These are phyloP conservation scores for Cavia aperea DNA, from an alignment of 2,113 vertebrate species.

Conservation along the genomic window DNA sequence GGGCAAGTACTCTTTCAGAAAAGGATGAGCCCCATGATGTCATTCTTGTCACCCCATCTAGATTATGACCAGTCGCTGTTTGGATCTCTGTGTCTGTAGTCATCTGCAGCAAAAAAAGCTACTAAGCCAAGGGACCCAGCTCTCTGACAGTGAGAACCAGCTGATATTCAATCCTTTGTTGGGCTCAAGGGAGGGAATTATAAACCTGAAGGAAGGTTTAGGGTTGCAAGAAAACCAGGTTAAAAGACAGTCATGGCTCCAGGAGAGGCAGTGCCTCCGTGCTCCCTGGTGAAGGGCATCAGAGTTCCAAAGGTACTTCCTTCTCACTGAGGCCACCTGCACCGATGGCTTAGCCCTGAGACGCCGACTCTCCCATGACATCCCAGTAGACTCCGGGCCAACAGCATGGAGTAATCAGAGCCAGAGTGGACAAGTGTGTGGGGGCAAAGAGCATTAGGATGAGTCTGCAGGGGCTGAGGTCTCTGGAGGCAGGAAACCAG, in stretches of 20 bases:
- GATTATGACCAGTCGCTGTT: not conserved
- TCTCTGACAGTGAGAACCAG: not conserved
- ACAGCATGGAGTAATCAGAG: not conserved
- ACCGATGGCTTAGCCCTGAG: not conserved
- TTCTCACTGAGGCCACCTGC: not conserved
- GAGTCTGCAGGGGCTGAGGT: not conserved
- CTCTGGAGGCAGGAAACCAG: not conserved
- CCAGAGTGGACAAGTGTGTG: not conserved
- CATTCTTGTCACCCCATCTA: not conserved
- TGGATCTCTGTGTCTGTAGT: not conserved
- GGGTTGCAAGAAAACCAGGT: not conserved
- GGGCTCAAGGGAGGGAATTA: not conserved
- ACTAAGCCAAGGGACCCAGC: rapidly evolving
- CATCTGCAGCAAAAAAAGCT: not conserved
- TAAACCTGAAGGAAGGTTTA: not conserved
- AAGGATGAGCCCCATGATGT: not conserved
- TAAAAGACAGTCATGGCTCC: rapidly evolving
- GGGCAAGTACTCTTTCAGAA: not conserved
- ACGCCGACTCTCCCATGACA: not conserved
- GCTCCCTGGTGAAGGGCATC: not conserved
- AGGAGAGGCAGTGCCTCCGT: too few species aligned
- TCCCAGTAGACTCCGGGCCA: not conserved
- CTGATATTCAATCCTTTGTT: not conserved
- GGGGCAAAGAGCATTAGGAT: not conserved
- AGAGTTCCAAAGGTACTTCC: not conserved